A percentile compares a stretch with the other conserved stretches of the same genome.
These are phyloP conservation scores for Acanthurus lineatus DNA, from an alignment of 2,797 vertebrate genomes.

Conservation along the genomic window DNA sequence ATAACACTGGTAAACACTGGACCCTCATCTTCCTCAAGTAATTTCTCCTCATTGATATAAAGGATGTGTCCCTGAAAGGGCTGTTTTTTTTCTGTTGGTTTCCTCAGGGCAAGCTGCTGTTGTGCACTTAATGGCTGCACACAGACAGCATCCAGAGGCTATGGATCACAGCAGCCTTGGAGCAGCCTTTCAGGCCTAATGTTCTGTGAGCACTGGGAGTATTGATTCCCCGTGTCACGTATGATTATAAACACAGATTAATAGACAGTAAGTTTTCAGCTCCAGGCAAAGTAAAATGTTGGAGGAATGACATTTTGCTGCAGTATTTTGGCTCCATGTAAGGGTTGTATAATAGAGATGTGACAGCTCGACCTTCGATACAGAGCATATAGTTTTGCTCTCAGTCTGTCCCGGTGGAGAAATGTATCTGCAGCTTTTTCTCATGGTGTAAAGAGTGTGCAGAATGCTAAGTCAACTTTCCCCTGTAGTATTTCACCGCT, in stretches of 20 bases:
- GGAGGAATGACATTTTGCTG: slow-evolving; percentile 56
- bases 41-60: slow-evolving; percentile 65
- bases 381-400: slow-evolving; percentile 45
- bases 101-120: slow-evolving; percentile 62
- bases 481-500: slow-evolving; percentile 19
- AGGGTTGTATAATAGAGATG: slow-evolving; percentile 55
- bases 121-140: slow-evolving; percentile 53
- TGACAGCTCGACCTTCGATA: slow-evolving; percentile 60
- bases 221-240: slow-evolving; percentile 78
- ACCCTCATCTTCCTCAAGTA: slow-evolving; percentile 51
- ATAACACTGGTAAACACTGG: slow-evolving; percentile 54
- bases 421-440: slow-evolving; percentile 45
- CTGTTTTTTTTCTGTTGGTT: slow-evolving; percentile 48
- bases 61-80: slow-evolving; percentile 68
- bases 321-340: slow-evolving; percentile 50
- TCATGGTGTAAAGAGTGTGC: slow-evolving; percentile 8
- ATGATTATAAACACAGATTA: slow-evolving; percentile 81
- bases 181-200: slow-evolving; percentile 72
- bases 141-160: slow-evolving; percentile 57
- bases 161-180: slow-evolving; percentile 76
- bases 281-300: slow-evolving; percentile 52
- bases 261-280: slow-evolving; percentile 74
- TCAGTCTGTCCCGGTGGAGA: slow-evolving; percentile 46
- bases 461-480: slow-evolving; percentile 42
- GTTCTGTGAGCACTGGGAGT: slow-evolving; percentile 66